Evolutionary conservation across 2,797 vertebrate species (phyloP).

Genomic region (Channa striata): DNA sequence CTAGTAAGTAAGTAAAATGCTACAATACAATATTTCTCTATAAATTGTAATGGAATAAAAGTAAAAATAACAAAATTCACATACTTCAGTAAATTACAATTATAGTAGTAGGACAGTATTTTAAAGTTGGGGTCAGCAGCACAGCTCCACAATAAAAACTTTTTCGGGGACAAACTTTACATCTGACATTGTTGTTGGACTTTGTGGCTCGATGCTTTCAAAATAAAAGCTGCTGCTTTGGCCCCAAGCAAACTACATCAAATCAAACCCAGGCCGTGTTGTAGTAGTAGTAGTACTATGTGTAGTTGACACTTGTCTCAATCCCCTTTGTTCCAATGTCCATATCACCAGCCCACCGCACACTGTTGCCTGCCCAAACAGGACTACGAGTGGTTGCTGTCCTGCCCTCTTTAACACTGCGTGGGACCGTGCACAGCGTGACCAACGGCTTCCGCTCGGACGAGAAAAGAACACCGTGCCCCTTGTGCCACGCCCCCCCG

Average conservation of each 20-base stretch:
- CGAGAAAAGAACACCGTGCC: constrained; percentile 60
- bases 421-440: constrained; percentile 69
- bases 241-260: constrained; percentile 58
- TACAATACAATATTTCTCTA: no score
- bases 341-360: constrained; percentile 69
- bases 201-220: constrained; percentile 48
- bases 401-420: constrained; percentile 59
- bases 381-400: constrained; percentile 63
- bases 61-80: no score
- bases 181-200: constrained; percentile 26
- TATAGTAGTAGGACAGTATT: not conserved
- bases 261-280: constrained; percentile 61
- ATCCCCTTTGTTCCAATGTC: constrained; percentile 78
- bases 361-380: constrained; percentile 66
- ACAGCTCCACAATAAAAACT: no score
- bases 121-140: not conserved
- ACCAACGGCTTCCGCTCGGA: constrained; percentile 68
- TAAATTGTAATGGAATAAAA: no score
- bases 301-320: constrained; percentile 70
- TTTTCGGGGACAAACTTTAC: constrained; percentile 43
- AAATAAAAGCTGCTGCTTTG: constrained; percentile 39
- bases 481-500: constrained; percentile 42
- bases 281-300: constrained; percentile 8
- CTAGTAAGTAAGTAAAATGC: no score
- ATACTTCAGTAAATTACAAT: no score